Evolutionary conservation across 1,140 invertebrate species (phyloP), one percentile per base, ranked within the genome.

Genomic region (Caerostris darwini): DNA sequence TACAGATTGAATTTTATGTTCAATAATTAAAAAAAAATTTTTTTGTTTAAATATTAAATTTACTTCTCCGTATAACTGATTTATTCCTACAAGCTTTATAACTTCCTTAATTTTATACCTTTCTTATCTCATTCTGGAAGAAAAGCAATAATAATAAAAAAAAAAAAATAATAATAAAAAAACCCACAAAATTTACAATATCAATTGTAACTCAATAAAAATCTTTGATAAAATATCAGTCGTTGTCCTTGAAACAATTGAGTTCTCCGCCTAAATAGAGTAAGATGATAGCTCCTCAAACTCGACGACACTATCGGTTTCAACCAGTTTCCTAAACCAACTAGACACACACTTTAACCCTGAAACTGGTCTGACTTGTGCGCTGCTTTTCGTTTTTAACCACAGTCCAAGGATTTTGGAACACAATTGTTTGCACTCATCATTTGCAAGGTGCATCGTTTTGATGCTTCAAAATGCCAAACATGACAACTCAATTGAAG

Each of bases 311-410:
- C 61, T 93, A 93, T 93, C 92, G 56, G 10, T 93, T 93, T 86
- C 92, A 93, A 93, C 92, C 92, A 87, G 92, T 93, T 93, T 67
- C 34, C 14, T 14, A 91, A 57, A 56, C 57, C 19, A 17, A 59
- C 61, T 64, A 88, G 59, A 71, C 64, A 57, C 54, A n/a, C 67
- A 54, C 17, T 53, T n/a, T 64, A 54, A 53, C 58, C 50, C 61
- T 88, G 61, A 71, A 90, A 90, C 88, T 90, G 61, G 64, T 90
- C 88, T 69, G n/a, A 54, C 7, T 67, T 90, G 67, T 90, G 50
- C 71, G 53, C 34, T 3, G 8, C 53, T 53, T 5, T 34, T 67
- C 61, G 14, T 67, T 17, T 67, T 67, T n/a, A 17, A n/a, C 12
- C 50, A 77, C 19, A 5, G 8, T 8, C 34, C 71, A 77, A 77